Evolutionary conservation across 64 coral and sea anemone species (phyloP).

Genomic region (Stichodactyla helianthus): DNA sequence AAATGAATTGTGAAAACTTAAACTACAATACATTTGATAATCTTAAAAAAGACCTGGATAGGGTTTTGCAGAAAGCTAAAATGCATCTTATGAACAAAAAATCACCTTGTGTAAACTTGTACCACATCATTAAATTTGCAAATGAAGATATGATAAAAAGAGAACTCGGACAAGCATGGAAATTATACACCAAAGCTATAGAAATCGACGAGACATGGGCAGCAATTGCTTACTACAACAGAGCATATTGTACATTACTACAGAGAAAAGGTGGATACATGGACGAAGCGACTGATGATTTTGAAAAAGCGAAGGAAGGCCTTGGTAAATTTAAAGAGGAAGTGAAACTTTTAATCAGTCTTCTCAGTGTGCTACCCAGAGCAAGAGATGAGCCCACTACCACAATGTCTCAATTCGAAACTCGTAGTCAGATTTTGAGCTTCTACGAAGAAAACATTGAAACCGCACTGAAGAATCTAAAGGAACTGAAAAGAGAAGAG

Average conservation of each 20-base stretch:
- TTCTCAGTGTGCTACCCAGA: not conserved
- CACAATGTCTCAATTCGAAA: not conserved
- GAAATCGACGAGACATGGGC: constrained; percentile 20
- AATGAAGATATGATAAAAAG: not conserved
- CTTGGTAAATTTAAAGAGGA: not conserved
- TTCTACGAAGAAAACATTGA: constrained; percentile 29
- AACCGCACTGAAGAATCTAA: not conserved
- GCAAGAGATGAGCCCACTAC: not conserved
- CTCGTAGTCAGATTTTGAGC: constrained; percentile 13
- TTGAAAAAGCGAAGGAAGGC: not conserved
- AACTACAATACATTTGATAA: not conserved
- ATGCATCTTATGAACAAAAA: not conserved
- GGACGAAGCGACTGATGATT: not conserved
- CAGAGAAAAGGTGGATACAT: constrained; percentile 8
- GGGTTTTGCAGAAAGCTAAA: not conserved
- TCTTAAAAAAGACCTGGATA: not conserved
- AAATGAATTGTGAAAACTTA: constrained; percentile 15
- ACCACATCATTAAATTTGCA: constrained; percentile 24
- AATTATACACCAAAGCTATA: constrained; percentile 16
- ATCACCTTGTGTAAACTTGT: constrained; percentile 23
- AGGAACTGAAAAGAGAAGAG: not conserved
- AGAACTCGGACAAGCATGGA: not conserved
- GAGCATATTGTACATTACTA: constrained; percentile 19
- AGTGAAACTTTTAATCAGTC: not conserved
- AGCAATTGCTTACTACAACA: constrained; percentile 34